These are phyloP conservation scores for Nicator chloris DNA, from an alignment of 2,113 vertebrate genomes.

Conservation along the genomic window DNA sequence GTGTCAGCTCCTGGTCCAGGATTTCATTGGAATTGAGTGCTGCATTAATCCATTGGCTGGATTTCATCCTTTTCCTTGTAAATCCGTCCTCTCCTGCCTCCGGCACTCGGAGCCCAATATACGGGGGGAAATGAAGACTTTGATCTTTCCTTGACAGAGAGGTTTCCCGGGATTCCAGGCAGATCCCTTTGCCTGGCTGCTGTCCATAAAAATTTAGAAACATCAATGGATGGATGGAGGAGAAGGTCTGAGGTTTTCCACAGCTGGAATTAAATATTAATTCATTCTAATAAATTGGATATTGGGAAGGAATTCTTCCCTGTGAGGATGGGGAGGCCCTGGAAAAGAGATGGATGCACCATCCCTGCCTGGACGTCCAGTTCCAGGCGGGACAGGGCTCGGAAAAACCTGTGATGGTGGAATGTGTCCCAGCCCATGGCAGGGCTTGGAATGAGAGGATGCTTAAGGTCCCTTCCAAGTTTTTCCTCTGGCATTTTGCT, in stretches of 20 bases:
- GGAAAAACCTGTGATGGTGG: not conserved
- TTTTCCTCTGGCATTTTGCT: not conserved
- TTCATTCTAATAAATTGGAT: not conserved
- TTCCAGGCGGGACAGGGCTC: not conserved
- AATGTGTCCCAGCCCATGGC: not conserved
- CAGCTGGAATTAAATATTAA: not conserved
- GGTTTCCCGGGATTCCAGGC: not conserved
- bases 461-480: not conserved
- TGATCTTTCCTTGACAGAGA: not conserved
- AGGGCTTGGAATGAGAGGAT: not conserved
- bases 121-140: not conserved
- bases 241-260: not conserved
- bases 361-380: too few species aligned
- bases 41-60: not conserved
- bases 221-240: not conserved
- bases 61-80: not conserved
- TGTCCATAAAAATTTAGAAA: not conserved
- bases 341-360: not conserved
- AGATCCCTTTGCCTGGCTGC: not conserved
- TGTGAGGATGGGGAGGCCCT: too few species aligned
- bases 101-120: fast-evolving
- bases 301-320: not conserved
- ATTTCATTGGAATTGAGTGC: not conserved
- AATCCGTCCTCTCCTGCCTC: not conserved
- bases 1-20: fast-evolving